phyloP scores from a whole-genome alignment of 92 coral and sea anemone genomes.

The Porites evermanni region DNA sequence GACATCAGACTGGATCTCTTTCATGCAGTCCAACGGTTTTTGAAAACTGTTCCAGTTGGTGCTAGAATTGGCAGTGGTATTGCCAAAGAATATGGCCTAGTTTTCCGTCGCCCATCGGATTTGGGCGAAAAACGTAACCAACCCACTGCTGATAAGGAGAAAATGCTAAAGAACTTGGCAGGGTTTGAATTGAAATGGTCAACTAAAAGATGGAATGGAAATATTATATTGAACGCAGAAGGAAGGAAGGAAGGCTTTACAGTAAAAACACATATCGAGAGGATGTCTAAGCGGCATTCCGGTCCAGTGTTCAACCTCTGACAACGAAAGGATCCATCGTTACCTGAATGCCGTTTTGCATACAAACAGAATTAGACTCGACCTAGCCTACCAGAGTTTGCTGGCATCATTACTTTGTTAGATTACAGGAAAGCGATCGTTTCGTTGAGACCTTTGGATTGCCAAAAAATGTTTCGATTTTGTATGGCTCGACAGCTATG shows the following conservation, averaged over 20 bases:
- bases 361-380: slow-evolving; percentile 27
- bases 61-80: slow-evolving; percentile 24
- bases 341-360: slow-evolving; percentile 25
- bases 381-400: slow-evolving; percentile 1
- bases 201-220: slow-evolving; percentile 13
- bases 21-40: slow-evolving; percentile 45
- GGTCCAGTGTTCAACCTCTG: slow-evolving; percentile 30
- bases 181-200: slow-evolving; percentile 56
- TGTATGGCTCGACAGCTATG: neutral
- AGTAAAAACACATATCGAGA: slow-evolving; percentile 21
- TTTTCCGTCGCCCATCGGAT: slow-evolving; percentile 42
- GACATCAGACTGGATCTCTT: slow-evolving; percentile 43
- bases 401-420: neutral
- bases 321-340: slow-evolving; percentile 39
- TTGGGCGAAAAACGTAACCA: slow-evolving; percentile 34
- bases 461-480: neutral
- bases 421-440: neutral
- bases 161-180: slow-evolving; percentile 24
- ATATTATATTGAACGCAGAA: neutral
- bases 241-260: slow-evolving; percentile 31
- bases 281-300: slow-evolving; percentile 31
- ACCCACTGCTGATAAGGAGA: slow-evolving; percentile 31
- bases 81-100: slow-evolving; percentile 42
- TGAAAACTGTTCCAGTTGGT: neutral
- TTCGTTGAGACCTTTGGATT: neutral